A percentile compares a stretch with the other conserved stretches of the same genome.
Conservation (phyloP, 1,140 invertebrate species). For the Argopecten irradians region DNA sequence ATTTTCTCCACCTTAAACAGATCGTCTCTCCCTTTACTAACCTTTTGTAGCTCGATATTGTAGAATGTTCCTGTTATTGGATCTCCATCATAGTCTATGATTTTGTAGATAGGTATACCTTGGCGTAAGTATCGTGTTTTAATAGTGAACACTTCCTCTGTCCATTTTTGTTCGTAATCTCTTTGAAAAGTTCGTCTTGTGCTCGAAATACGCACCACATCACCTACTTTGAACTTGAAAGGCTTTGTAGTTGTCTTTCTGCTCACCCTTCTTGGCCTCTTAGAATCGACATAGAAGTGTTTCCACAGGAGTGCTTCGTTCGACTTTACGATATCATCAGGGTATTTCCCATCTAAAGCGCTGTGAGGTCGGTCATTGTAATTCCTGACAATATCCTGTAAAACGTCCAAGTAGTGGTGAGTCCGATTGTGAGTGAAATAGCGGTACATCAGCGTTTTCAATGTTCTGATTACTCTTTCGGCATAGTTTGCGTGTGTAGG, state of each 20-base stretch:
- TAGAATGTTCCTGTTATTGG: slow-evolving; percentile 35
- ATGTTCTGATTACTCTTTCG: slow-evolving; percentile 6
- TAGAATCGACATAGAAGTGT: slow-evolving; percentile 28
- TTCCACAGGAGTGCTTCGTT: slow-evolving; percentile 26
- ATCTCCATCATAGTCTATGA: slow-evolving; percentile 27
- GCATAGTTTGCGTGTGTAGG: slow-evolving; percentile 21
- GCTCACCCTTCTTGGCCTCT: neutral
- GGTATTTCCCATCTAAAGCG: neutral
- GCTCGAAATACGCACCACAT: slow-evolving; percentile 25
- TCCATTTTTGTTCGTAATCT: slow-evolving; percentile 41
- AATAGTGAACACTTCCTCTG: slow-evolving; percentile 38
- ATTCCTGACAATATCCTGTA: neutral
- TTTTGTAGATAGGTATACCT: slow-evolving; percentile 34
- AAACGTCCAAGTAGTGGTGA: neutral
- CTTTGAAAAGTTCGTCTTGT: slow-evolving; percentile 26
- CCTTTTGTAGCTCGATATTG: too few relatives aligned
- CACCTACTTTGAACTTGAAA: slow-evolving; percentile 29
- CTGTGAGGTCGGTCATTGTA: neutral
- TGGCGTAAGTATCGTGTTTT: slow-evolving; percentile 26
- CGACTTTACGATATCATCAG: neutral
- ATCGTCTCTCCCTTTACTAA: too few relatives aligned
- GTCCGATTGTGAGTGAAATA: neutral
- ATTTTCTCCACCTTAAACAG: slow-evolving; percentile 28
- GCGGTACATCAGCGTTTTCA: neutral
- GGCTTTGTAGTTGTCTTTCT: slow-evolving; percentile 25